phyloP scores from a whole-genome alignment of 2,113 vertebrate genomes.

The Pongo pygmaeus region DNA sequence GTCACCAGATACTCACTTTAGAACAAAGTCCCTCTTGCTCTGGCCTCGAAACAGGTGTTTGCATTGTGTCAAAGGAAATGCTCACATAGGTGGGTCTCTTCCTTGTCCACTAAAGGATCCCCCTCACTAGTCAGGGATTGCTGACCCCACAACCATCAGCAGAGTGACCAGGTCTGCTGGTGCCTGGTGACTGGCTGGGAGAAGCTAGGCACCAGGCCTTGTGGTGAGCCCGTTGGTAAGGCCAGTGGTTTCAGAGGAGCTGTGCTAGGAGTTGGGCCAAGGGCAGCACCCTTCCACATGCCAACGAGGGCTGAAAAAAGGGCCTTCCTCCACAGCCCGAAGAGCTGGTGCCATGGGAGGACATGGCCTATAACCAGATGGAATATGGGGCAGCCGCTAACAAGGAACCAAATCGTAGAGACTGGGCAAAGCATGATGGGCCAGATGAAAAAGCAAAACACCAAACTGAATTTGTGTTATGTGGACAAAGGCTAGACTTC shows the following conservation, averaged over 20 bases:
- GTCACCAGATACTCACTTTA: background rate
- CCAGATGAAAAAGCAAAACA: background rate
- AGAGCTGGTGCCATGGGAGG: background rate
- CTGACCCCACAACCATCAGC: background rate
- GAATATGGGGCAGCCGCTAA: background rate
- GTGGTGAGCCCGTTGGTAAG: background rate
- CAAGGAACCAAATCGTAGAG: background rate
- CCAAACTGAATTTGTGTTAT: background rate
- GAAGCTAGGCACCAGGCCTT: background rate
- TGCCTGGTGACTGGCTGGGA: background rate
- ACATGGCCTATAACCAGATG: accelerated
- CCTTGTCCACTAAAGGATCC: background rate
- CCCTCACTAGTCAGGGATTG: background rate
- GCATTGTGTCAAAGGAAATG: background rate
- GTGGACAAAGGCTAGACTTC: background rate
- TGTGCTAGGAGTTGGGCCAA: too few species aligned
- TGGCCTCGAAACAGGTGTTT: background rate
- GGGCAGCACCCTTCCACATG: background rate
- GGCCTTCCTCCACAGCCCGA: background rate
- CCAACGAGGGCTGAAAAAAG: background rate
- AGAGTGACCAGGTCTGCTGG: background rate
- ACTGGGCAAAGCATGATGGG: background rate
- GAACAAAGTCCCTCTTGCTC: background rate
- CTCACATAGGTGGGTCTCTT: background rate
- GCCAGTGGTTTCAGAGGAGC: background rate